Evolutionary conservation across 2,888 invertebrate species (phyloP).

Genomic region (Xestoiulus laeticollis): DNA sequence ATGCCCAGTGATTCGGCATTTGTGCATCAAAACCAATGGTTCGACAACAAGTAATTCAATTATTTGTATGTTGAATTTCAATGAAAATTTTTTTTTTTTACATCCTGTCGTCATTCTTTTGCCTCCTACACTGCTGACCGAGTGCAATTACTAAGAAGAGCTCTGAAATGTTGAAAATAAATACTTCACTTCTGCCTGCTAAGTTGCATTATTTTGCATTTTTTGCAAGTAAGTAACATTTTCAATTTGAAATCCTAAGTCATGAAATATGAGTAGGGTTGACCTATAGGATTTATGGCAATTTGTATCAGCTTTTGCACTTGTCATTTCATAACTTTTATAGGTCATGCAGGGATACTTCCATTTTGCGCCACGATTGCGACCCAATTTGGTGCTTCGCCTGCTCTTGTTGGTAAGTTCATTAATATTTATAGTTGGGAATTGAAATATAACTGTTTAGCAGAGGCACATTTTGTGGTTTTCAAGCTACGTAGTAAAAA

Average conservation of each 20-base stretch:
- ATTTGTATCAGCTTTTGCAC: not conserved
- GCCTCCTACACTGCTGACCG: no score
- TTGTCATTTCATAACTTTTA: not conserved
- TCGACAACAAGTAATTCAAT: no score
- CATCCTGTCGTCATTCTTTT: no score
- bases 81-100: no score
- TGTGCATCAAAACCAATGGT: no score
- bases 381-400: conserved; percentile 55
- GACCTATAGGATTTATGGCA: not conserved
- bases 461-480: no score
- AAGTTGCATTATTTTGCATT: conserved; percentile 48
- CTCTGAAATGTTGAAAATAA: not conserved
- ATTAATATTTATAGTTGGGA: no score
- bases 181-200: not conserved
- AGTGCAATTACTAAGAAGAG: no score
- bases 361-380: conserved; percentile 55
- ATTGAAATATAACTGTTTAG: no score
- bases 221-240: conserved; percentile 29
- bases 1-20: no score
- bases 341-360: conserved; percentile 51
- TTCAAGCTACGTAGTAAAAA: no score
- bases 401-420: conserved; percentile 50
- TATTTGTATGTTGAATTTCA: no score
- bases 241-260: not conserved
- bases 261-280: not conserved